Base-by-base conservation (phyloP, 2,888 invertebrate genomes). In the Xestobium rufovillosum region DNA sequence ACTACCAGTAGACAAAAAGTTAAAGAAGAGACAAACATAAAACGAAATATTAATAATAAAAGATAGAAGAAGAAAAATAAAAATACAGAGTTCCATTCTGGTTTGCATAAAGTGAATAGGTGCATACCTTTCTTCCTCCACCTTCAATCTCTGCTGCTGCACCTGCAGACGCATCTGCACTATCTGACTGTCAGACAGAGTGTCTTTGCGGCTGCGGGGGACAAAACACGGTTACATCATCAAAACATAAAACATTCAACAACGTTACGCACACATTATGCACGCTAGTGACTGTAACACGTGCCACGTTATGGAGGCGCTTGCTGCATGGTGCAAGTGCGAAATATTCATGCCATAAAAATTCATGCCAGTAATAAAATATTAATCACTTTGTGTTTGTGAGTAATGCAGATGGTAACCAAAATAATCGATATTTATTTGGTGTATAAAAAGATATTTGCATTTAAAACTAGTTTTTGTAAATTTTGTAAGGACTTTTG, bases 151-250 rank as follows among this genome's bases (percentile, higher is more conserved):
- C 69, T 83, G 83, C 63, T 76, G 78, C 67, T 78, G 75, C 61
- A 83, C 83, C 67, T 83, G 82, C 59, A 79, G 73, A 64, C 83
- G 74, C 83, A 84, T 83, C 70, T 82, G 81, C 55, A 81, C 80
- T 66, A 84, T 79, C 67, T 83, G 83, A 61, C 81, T 81, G 66
- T 83, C 83, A 68, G 83, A 81, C 59, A 83, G 71, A 65, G 78
- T 77, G 61, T 75, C 73, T 47, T 76, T 72, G 59, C 72, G 69
- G 64, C 74, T 73, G 64, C 74, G 73, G 49, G 51, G 55, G 58
- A 61, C 53, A 62, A 58, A 56, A 56, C 44, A 54, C 42, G 49
- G 43, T 44, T 43, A 45, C 41, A 45, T 30, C 31, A 39, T 35
- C 37, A 41, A 28, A 36, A 23, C 13, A 41, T 19, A 47, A 29